Base-by-base conservation (phyloP, 2,888 invertebrate species). In the Phasia obesa region DNA sequence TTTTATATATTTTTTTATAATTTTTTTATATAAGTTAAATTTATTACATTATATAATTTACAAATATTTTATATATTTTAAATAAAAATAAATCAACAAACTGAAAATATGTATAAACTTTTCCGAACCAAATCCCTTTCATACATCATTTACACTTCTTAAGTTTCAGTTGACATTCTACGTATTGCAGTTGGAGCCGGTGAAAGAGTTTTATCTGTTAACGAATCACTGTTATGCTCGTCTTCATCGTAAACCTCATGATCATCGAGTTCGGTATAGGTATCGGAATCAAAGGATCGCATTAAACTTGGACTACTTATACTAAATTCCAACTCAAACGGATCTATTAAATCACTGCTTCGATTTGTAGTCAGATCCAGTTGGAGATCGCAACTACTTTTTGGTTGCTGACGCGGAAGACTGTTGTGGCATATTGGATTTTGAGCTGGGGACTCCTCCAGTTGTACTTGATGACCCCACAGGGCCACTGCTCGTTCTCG, bases 221-320 rank as follows among this genome's bases (percentile, higher is more conserved):
- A 86, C 9, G 87, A 85, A 60, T 86, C 86, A n/a, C 83, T 87
- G 5, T 19, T 55, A n/a, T 80, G 83, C 7, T 44, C 69, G 15
- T 75, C 55, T 0, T 75, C 59, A 3, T 42, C 75, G 15, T 27
- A 44, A 25, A 0, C 13, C 9, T 57, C 67, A 11, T 64, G 47
- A 11, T 69, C 73, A 19, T 69, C 73, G 11, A 78, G 42, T 64
- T 81, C 83, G 17, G 81, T 85, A n/a, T 57, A 75, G 4, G 82
- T 79, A 57, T 85, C 85, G 53, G 90, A 89, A 64, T 87, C 88
- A 31, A 87, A 88, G 35, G 90, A 90, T 65, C 88, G 88, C 86
- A 91, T 91, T 67, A 91, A 87, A 87, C 91, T 91, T 23, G 91
- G 91, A 86, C 91, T 91, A 86, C 91, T 91, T 60, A 91, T 90